Base-by-base conservation (phyloP, 2,797 vertebrate species). In the Cryptoblepharus egeriae region DNA sequence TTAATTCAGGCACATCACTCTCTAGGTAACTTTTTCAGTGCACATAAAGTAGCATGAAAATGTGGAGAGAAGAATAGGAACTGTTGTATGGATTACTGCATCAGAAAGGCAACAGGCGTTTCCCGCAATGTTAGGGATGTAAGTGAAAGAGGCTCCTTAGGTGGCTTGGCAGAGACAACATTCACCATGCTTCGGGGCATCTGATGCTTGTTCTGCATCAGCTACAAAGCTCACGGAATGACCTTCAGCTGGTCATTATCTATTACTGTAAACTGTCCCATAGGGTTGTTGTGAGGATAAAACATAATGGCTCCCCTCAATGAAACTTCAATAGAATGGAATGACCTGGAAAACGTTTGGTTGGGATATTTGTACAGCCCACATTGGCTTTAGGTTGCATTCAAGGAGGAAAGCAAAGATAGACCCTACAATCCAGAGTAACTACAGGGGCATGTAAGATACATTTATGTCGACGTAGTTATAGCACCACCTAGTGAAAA, bases 1-100 rank as follows among this genome's bases (percentile, higher is more conserved):
- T 84, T 79, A 84, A 76, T 84, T 74, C 69, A 67, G 69, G 49
- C 69, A 84, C 61, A 55, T 65, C 20, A 28, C 55, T 77, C 67
- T 77, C 60, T 42, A 71, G 67, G 75, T 71, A 77, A 77, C 75
- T 24, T 77, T 77, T 57, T 39, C 55, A 75, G 18, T 58, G 45
- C 49, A 42, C 37, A 26, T 63, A 39, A 13, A 63, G 42, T 55
- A 20, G 32, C 67, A 75, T 82, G 68, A 70, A 63, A 71, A 71
- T 55, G 20, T 5, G 37, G 57, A 35, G 64, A 68, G 37, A 58
- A 49, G 63, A 35, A 76, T 28, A 69, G 39, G 9, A 28, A 37
- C 7, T 45, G n/a, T 24, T 32, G 6, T 30, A n/a, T 16, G 9
- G 37, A 8, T 70, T 26, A 16, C 39, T 16, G 24, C 37, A 39